Evolutionary conservation across 2,888 invertebrate species (phyloP), one percentile per base, ranked within the genome.

Genomic region (Callinectes sapidus): DNA sequence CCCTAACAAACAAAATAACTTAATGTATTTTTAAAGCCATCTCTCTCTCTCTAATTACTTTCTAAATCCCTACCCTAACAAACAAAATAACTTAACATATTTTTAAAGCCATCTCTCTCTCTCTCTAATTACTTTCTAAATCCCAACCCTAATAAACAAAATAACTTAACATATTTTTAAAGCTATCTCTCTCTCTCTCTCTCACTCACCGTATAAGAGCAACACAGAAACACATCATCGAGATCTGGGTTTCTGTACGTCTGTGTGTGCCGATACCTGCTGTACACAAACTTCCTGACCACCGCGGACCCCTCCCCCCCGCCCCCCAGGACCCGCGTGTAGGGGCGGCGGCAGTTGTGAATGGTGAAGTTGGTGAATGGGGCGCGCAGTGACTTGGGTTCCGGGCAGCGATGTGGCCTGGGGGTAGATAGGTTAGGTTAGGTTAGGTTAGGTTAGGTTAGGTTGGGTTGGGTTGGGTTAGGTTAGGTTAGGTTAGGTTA

Each of bases 391-490:
- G 97, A 97, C 95, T 97, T 97, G 0, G 98, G 98, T 96, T 98
- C 98, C 0, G 99, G 99, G 71, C 99, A 99, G 95, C 98, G 98
- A 96, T 99, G 99, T 0, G 99, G 99, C 95, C 98, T 94, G 93
- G n/a, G 42, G 23, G 48, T 48, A 10, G 48, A 48, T 8, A 48
- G 0, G 48, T 48, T 48, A 48, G 48, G 48, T 48, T 48, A 48
- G 48, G 10, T 48, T 6, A 48, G 48, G 48, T 48, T 48, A 48
- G 48, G 10, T 48, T 6, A 48, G 48, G 48, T 48, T 48, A 0
- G 48, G 48, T 48, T 48, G 48, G 48, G 10, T 48, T 48, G 8
- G 48, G 48, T 48, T 48, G 8, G 48, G 10, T 48, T 6, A 10
- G 48, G 48, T 48, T 6, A 10, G 48, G 48, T 48, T 6, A 10